Conservation (phyloP, 2,113 vertebrate genomes). For the Redunca redunca region DNA sequence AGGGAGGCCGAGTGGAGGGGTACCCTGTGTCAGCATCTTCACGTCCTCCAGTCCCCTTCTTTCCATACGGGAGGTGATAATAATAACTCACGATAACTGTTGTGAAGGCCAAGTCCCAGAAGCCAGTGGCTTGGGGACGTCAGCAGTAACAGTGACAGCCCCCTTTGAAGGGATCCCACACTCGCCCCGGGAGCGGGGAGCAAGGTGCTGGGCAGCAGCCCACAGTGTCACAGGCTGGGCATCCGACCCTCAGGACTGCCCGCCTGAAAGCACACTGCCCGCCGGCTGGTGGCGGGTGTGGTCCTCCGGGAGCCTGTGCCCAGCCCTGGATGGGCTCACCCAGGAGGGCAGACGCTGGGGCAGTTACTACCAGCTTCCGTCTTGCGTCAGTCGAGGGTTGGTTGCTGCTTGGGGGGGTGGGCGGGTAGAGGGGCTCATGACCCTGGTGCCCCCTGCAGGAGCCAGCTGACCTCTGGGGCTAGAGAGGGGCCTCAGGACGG, state of each 20-base stretch:
- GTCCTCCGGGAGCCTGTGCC: rapidly evolving
- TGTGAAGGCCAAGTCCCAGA: neutral
- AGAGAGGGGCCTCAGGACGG: too few species aligned
- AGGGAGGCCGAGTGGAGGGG: rapidly evolving
- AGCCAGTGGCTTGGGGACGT: neutral
- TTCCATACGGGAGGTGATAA: neutral
- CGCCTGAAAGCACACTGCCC: rapidly evolving
- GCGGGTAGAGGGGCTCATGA: rapidly evolving
- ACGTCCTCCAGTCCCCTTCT: neutral
- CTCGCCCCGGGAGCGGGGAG: rapidly evolving
- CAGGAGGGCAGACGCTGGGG: rapidly evolving
- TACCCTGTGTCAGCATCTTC: rapidly evolving
- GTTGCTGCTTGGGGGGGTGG: too few species aligned
- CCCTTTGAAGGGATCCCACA: too few species aligned
- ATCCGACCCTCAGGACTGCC: too few species aligned
- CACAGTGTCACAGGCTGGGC: rapidly evolving
- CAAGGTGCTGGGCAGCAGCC: neutral
- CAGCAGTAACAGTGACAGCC: rapidly evolving
- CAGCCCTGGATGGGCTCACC: too few species aligned
- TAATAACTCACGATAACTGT: neutral
- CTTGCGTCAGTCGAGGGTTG: neutral
- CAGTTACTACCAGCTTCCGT: rapidly evolving
- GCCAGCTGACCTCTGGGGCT: neutral
- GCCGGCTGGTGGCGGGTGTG: too few species aligned
- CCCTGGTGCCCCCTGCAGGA: rapidly evolving